Percentiles rank a stretch among this genome's conserved stretches.
Evolutionary conservation across 2,888 invertebrate species (phyloP).

Genomic region (Neoaliturus tenellus): DNA sequence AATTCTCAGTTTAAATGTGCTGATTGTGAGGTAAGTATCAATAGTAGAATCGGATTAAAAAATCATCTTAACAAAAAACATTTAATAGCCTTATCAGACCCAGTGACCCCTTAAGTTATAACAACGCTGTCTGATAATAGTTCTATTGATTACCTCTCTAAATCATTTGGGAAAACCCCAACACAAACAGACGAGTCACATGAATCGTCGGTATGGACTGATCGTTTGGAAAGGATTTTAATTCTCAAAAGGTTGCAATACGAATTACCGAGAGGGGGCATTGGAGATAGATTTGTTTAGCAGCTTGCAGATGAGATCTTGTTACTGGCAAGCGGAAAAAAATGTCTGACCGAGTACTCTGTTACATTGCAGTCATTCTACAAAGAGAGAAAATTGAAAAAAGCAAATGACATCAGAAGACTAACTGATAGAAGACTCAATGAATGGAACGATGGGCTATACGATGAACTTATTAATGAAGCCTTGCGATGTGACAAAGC

Average conservation of each 20-base stretch:
- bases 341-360: neutral
- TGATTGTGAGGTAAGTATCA: neutral
- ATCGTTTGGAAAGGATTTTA: neutral
- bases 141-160: neutral
- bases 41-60: neutral
- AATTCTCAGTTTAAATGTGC: neutral
- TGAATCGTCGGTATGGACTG: neutral
- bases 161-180: neutral
- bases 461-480: neutral
- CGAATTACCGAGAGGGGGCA: neutral
- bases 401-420: neutral
- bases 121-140: neutral
- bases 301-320: neutral
- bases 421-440: neutral
- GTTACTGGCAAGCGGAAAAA: neutral
- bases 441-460: neutral
- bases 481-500: neutral
- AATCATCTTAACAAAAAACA: neutral
- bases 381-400: neutral
- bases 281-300: neutral
- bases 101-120: neutral
- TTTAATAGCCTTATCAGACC: neutral
- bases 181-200: neutral
- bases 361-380: neutral
- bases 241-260: neutral